Evolutionary conservation across 2,888 invertebrate species (phyloP), one percentile per base, ranked within the genome.

Genomic region (Lamellibrachia columna): DNA sequence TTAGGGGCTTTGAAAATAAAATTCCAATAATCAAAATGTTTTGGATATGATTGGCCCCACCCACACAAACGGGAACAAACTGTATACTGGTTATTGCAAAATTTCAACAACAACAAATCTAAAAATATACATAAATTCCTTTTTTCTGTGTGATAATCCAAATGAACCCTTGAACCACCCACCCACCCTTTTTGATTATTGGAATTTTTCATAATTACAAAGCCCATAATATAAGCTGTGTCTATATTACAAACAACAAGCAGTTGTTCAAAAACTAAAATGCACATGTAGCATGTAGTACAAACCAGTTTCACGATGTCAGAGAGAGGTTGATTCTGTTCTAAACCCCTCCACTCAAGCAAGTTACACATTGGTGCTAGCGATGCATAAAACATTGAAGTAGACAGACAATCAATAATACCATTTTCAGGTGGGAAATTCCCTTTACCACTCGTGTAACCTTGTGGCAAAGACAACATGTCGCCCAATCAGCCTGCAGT

Each of bases 341-440:
- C 75, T 75, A 75, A 75, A 75, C 22, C 75, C 22, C 75, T 75
- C 6, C 22, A 75, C 75, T 22, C 22, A 15, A 75, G 75, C 75
- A 75, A 75, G 75, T 75, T 75, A 75, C 22, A 75, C 75, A 2
- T 15, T n/a, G 15, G 75, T 75, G 75, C 75, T 15, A 2, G 22
- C 75, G 75, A 75, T 75, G 75, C 75, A 22, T 75, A 75, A 75
- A 22, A 75, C 75, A 75, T 75, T n/a, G 6, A 22, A 22, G 75
- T n/a, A 75, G 22, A 75, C 75, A 75, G 75, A 75, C 75, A 22
- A 75, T 75, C 75, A 75, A 75, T 75, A 75, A 75, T n/a, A 75
- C 75, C 15, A n/a, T 75, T 75, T 75, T 75, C 22, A 75, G 75
- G 75, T 75, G 75, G n/a, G 75, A 75, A 75, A 75, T 75, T 75